Conservation (phyloP, 2,113 vertebrate species). For the Hepsetus odoe region DNA sequence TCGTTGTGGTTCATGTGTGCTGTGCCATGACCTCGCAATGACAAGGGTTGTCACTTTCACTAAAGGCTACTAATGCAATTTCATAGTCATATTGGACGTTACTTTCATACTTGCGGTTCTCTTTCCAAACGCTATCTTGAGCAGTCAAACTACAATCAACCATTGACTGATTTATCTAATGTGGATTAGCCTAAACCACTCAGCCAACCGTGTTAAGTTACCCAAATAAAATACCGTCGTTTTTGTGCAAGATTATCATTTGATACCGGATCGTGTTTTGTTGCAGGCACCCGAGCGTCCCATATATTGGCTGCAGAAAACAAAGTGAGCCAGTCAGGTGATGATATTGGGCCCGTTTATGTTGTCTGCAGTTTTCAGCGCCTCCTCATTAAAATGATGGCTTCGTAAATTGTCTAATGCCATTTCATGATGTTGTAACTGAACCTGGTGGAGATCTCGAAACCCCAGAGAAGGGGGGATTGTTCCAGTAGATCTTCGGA, state of each 20-base stretch:
- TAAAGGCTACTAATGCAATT: too few species aligned
- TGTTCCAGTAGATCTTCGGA: constrained; percentile 30
- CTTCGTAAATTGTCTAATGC: not conserved
- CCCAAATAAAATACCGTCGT: not conserved
- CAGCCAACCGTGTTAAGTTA: constrained; percentile 14
- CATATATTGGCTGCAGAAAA: constrained; percentile 37
- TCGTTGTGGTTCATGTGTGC: too few species aligned
- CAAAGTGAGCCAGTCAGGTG: constrained; percentile 44
- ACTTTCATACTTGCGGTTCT: not conserved
- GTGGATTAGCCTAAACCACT: not conserved
- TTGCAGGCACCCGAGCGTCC: constrained; percentile 45
- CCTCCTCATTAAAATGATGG: constrained; percentile 63
- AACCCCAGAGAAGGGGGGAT: constrained; percentile 39
- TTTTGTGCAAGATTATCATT: constrained; percentile 13
- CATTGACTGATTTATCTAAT: not conserved
- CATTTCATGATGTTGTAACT: not conserved
- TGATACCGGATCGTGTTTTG: constrained; percentile 29
- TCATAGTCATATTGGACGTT: not conserved
- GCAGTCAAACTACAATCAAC: not conserved
- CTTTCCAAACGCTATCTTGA: not conserved
- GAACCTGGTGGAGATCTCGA: constrained; percentile 42
- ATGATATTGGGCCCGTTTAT: constrained; percentile 36
- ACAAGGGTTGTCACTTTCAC: too few species aligned
- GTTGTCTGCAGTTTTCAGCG: constrained; percentile 64
- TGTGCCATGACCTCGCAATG: too few species aligned